Evolutionary conservation across 2,888 invertebrate genomes (phyloP), one percentile per base, ranked within the genome.

Genomic region (Eilema depressum): DNA sequence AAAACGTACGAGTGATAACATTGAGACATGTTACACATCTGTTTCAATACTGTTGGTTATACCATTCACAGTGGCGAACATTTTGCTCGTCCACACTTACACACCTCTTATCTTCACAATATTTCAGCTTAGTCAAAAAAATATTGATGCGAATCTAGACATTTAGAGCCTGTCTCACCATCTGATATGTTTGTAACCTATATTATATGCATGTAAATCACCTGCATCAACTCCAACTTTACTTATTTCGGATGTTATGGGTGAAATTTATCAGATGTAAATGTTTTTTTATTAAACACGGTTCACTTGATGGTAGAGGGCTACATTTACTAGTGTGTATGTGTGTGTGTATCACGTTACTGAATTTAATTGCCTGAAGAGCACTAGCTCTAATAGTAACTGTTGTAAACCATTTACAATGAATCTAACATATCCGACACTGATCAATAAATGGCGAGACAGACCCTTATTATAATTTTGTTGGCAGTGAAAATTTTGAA

Each of bases 1-100:
- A 78, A 76, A 71, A 70, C 75, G 79, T 78, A 83, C 74, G 81
- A 80, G 83, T 85, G 83, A 82, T 83, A 83, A 83, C 80, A 83
- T 75, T 73, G 66, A 66, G 73, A 53, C 30, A 57, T 47, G n/a
- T 64, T 47, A 47, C 28, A 66, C 20, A 56, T 25, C 61, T 12
- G 47, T 23, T 53, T 61, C 61, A 61, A 62, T 66, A 66, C 65
- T 57, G 65, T 57, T 33, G 14, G n/a, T 47, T 53, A 53, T 30
- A 30, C n/a, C 33, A 25, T 28, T 20, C 26, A 26, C 11, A 63
- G 26, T 26, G 25, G 20, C 53, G 53, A 53, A 53, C 53, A 53
- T n/a, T n/a, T 53, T 20, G 53, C 7, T 33, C 33, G 25, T 23
- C 23, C 7, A 23, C 4, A n/a, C 37, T 37, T 33, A 23, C 62